Percentiles rank a stretch among this genome's conserved stretches.
Conservation (phyloP, 2,888 invertebrate genomes). For the Bellardia pandia region DNA sequence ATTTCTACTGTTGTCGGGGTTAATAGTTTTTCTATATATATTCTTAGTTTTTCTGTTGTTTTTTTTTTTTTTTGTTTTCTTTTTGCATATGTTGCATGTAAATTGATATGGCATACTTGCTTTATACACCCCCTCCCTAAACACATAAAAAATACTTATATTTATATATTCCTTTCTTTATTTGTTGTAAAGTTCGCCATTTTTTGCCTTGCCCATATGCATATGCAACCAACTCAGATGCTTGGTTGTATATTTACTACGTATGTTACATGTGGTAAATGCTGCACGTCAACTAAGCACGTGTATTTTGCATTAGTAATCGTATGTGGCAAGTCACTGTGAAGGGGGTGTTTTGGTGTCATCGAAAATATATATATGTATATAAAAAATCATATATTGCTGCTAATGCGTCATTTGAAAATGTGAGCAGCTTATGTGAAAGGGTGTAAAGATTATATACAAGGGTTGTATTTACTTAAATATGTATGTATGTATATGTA, state of each 20-base stretch:
- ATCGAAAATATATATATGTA: neutral
- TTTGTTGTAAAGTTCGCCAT: slow-evolving; percentile 59
- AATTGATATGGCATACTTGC: slow-evolving; percentile 67
- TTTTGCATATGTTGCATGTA: slow-evolving; percentile 73
- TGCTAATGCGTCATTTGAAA: slow-evolving; percentile 42
- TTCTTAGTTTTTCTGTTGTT: neutral
- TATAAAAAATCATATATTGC: slow-evolving; percentile 10
- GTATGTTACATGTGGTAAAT: neutral
- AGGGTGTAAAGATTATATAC: slow-evolving; percentile 67
- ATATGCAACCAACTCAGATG: slow-evolving; percentile 3
- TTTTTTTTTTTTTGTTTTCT: slow-evolving; percentile 42
- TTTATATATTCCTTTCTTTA: neutral
- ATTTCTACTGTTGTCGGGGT: slow-evolving; percentile 57
- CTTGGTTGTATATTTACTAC: neutral
- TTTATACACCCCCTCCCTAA: slow-evolving; percentile 54
- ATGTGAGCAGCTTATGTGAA: slow-evolving; percentile 41
- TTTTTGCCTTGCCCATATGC: slow-evolving; percentile 53
- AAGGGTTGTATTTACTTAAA: slow-evolving; percentile 65
- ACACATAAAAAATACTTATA: slow-evolving; percentile 2
- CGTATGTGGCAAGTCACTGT: slow-evolving; percentile 29
- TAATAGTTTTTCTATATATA: slow-evolving; percentile 25
- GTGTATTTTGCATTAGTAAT: slow-evolving; percentile 27
- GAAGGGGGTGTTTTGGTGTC: slow-evolving; percentile 57
- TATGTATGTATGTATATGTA: neutral
- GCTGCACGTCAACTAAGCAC: slow-evolving; percentile 22